Conservation (phyloP, 1,140 invertebrate genomes). For the Pseudomyrmex concolor region DNA sequence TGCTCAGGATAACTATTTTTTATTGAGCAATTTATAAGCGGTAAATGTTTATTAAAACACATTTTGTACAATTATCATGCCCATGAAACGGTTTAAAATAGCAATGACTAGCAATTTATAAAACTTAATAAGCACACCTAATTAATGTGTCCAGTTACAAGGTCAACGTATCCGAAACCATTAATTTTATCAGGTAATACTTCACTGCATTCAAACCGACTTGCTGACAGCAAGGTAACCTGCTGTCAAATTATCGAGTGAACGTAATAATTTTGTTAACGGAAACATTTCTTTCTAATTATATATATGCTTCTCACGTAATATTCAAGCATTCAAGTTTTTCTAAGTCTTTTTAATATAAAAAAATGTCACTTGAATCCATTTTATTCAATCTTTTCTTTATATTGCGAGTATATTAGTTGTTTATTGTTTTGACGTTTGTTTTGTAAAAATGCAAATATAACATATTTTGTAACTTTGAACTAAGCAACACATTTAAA, state of each 20-base stretch:
- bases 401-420: too few relatives aligned
- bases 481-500: background rate
- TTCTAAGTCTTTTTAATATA: background rate
- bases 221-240: background rate
- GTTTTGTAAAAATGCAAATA: background rate
- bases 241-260: conserved; percentile 30
- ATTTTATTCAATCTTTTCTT: background rate
- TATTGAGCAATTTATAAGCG: background rate
- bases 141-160: conserved; percentile 53
- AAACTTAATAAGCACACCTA: conserved; percentile 48
- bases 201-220: conserved; percentile 21
- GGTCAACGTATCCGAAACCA: conserved; percentile 11
- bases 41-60: background rate
- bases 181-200: conserved; percentile 71
- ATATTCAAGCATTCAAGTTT: background rate
- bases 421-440: background rate
- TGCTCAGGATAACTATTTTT: background rate
- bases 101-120: conserved; percentile 10
- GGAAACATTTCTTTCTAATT: conserved; percentile 58
- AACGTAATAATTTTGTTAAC: conserved; percentile 59
- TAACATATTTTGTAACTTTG: background rate
- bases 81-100: background rate
- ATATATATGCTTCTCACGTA: conserved; percentile 11
- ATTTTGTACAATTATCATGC: background rate
- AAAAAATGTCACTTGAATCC: background rate